Evolutionary conservation across 2,888 invertebrate genomes (phyloP), one percentile per base, ranked within the genome.

Genomic region (Drosophila aldrichi): DNA sequence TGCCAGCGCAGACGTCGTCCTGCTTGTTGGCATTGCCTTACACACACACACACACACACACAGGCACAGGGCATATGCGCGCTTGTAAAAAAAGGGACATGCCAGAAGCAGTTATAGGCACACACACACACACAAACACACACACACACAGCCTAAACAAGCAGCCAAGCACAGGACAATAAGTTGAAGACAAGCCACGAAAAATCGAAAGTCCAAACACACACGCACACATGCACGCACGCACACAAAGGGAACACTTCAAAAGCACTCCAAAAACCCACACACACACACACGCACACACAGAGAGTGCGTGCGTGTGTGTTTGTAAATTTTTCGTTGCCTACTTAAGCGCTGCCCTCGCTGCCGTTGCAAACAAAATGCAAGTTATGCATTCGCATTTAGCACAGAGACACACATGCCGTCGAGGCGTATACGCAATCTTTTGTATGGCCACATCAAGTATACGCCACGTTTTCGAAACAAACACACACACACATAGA

Each of bases 391-490:
- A 65, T 58, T 54, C 69, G 62, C 54, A 41, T 46, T 56, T 60
- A 69, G 56, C 57, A 44, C 82, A 74, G 75, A 46, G 34, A 44
- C 48, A 56, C 55, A 48, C 48, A 63, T 36, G 49, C 34, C 29
- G 43, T 0, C 65, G 43, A 72, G 69, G 77, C 90, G 90, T 88
- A 90, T 88, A 88, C 90, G 90, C 88, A 89, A 83, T 87, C 79
- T 57, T 70, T 67, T 60, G 43, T 68, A 38, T 73, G 70, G 41
- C 44, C 79, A 72, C 74, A 89, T 81, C 58, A 81, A 88, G 79
- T 88, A 84, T 81, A 89, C 85, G 88, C 88, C 89, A 88, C 82
- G 82, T 82, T 89, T 89, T 89, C 81, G 64, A 34, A 74, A 59
- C 58, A 65, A 66, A 70, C 66, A 67, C 61, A 66, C 60, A 75